Base-by-base conservation (phyloP, 2,888 invertebrate species). In the Conistra vaccinii region DNA sequence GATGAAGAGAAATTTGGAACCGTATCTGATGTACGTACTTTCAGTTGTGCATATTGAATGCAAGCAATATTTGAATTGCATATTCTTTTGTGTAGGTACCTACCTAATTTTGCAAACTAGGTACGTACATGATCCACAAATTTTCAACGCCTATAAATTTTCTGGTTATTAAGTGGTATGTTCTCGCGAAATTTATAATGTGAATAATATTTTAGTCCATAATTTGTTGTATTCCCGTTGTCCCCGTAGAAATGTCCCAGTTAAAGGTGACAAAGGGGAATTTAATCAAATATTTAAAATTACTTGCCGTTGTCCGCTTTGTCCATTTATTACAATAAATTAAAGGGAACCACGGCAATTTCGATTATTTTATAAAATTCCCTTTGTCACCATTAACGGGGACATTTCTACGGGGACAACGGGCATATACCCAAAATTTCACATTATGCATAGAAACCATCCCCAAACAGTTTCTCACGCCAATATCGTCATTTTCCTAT, bases 31-130 rank as follows among this genome's bases (percentile, higher is more conserved):
- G 53, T 51, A 39, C 61, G 14, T 70, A 48, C 26, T 48, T 68
- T 61, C 85, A 84, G 53, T 84, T 84, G 78, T 85, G 65, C 65
- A 78, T 48, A 81, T 65, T 45, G 39, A 42, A 17, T 48, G 61
- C 23, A 69, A 69, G 51, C 48, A 58, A 53, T 81, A 67, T 76
- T 78, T 57, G 35, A 62, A 51, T 61, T 67, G 20, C 48, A 57
- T 51, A 39, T 35, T 39, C 12, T 20, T 68, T 57, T 51, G 39
- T 69, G 20, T 69, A n/a, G n/a, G n/a, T n/a, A n/a, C n/a, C n/a
- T n/a, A 58, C 26, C 2, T 61, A 20, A 29, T 60, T 48, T 17
- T 35, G 17, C 5, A 32, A 67, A 48, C 32, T 57, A 66, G 26
- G 7, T 51, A 39, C 5, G 3, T 58, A 1, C 7, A 29, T 9